Evolutionary conservation across 2,797 vertebrate genomes (phyloP).

Genomic region (Heliangelus exortis): DNA sequence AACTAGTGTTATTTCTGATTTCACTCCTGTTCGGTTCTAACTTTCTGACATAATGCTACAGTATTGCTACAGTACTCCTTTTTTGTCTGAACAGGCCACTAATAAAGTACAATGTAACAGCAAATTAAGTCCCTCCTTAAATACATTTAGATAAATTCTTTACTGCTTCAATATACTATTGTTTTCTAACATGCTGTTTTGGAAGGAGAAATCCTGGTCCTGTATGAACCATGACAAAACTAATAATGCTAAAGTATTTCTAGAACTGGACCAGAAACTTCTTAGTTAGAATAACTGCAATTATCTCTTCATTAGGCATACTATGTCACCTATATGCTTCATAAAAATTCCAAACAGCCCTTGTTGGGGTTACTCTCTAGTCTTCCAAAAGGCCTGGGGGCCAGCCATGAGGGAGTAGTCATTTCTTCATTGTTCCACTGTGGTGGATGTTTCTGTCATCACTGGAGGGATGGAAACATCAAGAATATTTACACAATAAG

Average conservation of each 20-base stretch:
- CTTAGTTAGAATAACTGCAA: not conserved
- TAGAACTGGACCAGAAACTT: not conserved
- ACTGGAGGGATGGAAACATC: not conserved
- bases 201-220: not conserved
- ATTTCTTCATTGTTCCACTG: not conserved
- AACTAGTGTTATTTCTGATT: not conserved
- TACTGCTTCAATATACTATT: not conserved
- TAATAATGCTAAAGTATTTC: not conserved
- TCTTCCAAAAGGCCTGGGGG: not conserved
- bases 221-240: not conserved
- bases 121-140: not conserved
- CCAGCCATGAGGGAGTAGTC: accelerated
- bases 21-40: not conserved
- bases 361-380: not conserved
- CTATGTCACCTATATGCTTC: not conserved
- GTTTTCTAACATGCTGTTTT: not conserved
- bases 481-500: not conserved
- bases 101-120: not conserved
- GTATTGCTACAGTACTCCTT: not conserved
- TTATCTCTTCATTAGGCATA: not conserved
- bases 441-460: not conserved
- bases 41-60: not conserved
- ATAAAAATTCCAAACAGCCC: not conserved
- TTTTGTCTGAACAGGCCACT: not conserved
- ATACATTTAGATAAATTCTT: not conserved